Evolutionary conservation across 92 coral and sea anemone species (phyloP), one percentile per base, ranked within the genome.

Genomic region (Scolanthus callimorphus): DNA sequence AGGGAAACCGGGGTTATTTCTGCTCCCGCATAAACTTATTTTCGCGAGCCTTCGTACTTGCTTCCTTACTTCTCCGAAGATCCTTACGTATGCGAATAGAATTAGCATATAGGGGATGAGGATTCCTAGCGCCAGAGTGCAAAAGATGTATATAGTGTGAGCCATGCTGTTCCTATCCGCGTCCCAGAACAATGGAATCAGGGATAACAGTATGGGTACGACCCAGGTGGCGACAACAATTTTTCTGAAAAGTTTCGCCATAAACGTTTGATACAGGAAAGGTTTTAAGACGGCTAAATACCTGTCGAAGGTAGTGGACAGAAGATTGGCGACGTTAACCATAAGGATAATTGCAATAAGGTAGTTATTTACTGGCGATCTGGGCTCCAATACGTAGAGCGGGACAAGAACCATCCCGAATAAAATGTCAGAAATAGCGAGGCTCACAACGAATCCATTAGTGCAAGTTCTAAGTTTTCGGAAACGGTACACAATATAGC

Each of bases 221-320:
- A 59, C 30, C 85, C 85, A 78, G 4, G 85, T 62, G 12, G 51
- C 23, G 4, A 57, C 19, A 21, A 78, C 17, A 31, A 78, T 57
- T 21, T 65, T 67, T 23, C 51, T 37, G 38, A 78, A 70, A 29
- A 51, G 41, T 52, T 43, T 78, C 21, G 45, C 62, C 85, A 78
- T 78, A 20, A 46, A 63, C 0, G 70, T 70, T 2, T 60, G 31
- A 31, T 78, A 78, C 29, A 62, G 20, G 55, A 78, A 49, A 4
- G 85, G 85, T 34, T 57, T 78, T 11, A 78, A 31, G 15, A 78
- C 79, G 17, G 85, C 85, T 2, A 78, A 23, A 44, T 70, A 78
- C 39, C 85, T 60, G 60, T 78, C 85, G 22, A 78, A 67, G 17
- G 85, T 78, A 0, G 70, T 67, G 9, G 79, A 67, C 10, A 59